Evolutionary conservation across 2,797 vertebrate species (phyloP), one percentile per base, ranked within the genome.

Genomic region (Muscicapa striata): DNA sequence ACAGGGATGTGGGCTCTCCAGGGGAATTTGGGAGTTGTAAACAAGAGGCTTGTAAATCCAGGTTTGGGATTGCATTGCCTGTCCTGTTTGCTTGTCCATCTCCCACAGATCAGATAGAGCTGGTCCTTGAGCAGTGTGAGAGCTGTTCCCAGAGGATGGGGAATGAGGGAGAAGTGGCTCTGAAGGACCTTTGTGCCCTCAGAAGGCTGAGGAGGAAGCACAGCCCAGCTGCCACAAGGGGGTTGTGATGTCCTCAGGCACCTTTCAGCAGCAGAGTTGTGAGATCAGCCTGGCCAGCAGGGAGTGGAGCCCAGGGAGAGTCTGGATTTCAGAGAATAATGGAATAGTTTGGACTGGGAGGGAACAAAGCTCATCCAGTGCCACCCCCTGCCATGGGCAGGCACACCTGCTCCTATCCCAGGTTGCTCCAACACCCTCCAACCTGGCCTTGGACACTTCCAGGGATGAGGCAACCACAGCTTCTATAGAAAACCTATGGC

Each of bases 51-150:
- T 18, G 32, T 4, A 27, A 2, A 4, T 5, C 6, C 62, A 18
- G 78, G n/a, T 51, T 36, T 55, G 8, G 30, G 27, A 5, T 27
- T 26, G 16, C 21, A 0, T 0, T 13, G 10, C 16, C 58, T 32
- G 20, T 57, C 20, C 51, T 23, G 2, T 21, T 2, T 29, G 17
- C 30, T 63, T 2, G 1, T 32, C 72, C 32, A 2, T 45, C 49
- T 73, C n/a, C 57, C 29, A 1, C 0, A 11, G 62, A 9, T 0
- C 2, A 11, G 36, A 6, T 16, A 20, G 48, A 61, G 19, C 21
- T 14, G 29, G 12, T 36, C 34, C 18, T 38, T 1, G 17, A 46
- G 92, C 41, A 58, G 38, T 5, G 29, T 4, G 18, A 24, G 68
- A 62, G 48, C 32, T 30, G 17, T 17, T 62, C n/a, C 49, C 11